phyloP scores from a whole-genome alignment of 2,113 vertebrate species.

The Heterotilapia buettikoferi region DNA sequence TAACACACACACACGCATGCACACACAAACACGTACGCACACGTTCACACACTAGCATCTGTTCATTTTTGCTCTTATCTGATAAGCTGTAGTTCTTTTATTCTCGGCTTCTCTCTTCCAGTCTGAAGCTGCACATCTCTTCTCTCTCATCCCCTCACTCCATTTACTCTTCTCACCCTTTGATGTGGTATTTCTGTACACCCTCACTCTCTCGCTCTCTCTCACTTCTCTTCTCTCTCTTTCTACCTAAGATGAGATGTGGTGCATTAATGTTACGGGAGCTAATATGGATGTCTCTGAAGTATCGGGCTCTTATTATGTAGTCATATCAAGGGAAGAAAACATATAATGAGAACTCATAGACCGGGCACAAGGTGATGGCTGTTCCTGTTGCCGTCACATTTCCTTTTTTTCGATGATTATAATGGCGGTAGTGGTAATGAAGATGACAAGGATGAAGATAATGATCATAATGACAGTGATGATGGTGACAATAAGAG shows the following conservation, averaged over 20 bases:
- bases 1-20: not conserved
- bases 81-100: slow-evolving; percentile 55
- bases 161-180: slow-evolving; percentile 66
- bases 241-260: slow-evolving; percentile 48
- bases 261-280: slow-evolving; percentile 64
- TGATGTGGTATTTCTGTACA: slow-evolving; percentile 59
- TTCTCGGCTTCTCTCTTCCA: slow-evolving; percentile 33
- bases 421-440: slow-evolving; percentile 59
- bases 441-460: slow-evolving; percentile 59
- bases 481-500: slow-evolving; percentile 39
- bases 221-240: not conserved
- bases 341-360: slow-evolving; percentile 64
- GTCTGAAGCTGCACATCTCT: slow-evolving; percentile 30
- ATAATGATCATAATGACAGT: slow-evolving; percentile 56
- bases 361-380: slow-evolving; percentile 47
- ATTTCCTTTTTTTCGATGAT: slow-evolving; percentile 58
- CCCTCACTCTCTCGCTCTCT: slow-evolving; percentile 20
- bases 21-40: not conserved
- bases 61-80: slow-evolving; percentile 31
- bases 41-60: not conserved
- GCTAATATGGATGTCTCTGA: slow-evolving; percentile 65
- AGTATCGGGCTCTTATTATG: slow-evolving; percentile 68
- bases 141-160: slow-evolving; percentile 49
- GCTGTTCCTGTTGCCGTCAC: slow-evolving; percentile 40
- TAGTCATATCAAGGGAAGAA: slow-evolving; percentile 64